phyloP scores from a whole-genome alignment of 2,797 vertebrate species.

The Artibeus lituratus region DNA sequence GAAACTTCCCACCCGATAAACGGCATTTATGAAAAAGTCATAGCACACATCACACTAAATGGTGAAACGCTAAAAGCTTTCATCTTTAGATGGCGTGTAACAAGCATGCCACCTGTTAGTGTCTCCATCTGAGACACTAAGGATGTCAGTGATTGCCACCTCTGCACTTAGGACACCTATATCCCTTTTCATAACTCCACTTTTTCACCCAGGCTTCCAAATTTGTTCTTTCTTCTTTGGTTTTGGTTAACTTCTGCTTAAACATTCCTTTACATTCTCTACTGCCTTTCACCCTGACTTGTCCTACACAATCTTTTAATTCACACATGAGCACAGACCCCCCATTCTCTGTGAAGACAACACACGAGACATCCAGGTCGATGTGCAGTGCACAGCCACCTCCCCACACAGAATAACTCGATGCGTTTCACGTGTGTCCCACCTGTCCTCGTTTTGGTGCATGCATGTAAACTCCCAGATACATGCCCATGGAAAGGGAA shows the following conservation, averaged over 20 bases:
- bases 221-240: background rate
- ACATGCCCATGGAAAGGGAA: slow-evolving; percentile 89
- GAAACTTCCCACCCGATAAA: background rate
- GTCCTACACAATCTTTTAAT: background rate
- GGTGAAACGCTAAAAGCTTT: background rate
- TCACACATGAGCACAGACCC: background rate
- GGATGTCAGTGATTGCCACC: background rate
- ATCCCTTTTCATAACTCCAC: background rate
- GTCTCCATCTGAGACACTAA: background rate
- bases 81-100: background rate
- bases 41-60: background rate
- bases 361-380: background rate
- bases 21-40: background rate
- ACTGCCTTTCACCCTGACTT: background rate
- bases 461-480: slow-evolving; percentile 89
- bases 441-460: slow-evolving; percentile 89
- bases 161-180: background rate
- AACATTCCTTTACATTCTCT: background rate
- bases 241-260: background rate
- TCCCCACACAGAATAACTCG: rapidly evolving
- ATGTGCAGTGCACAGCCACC: background rate
- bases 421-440: background rate
- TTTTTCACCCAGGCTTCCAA: background rate
- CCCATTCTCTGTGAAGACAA: background rate
- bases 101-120: background rate